Percentiles rank a stretch among this genome's conserved stretches.
phyloP scores from a whole-genome alignment of 2,113 vertebrate species.

The Indicator indicator region DNA sequence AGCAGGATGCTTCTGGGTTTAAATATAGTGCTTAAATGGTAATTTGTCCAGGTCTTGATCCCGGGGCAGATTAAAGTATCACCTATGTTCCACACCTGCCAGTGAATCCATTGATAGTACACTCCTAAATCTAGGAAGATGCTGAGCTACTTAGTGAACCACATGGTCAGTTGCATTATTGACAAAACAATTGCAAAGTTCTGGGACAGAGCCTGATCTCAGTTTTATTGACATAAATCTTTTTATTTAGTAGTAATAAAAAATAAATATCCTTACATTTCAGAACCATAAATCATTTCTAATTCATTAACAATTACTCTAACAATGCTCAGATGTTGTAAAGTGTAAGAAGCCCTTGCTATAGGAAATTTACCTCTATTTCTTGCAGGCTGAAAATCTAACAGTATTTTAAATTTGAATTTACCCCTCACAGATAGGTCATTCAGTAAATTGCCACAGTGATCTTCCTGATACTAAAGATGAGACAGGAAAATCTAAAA shows the following conservation, averaged over 20 bases:
- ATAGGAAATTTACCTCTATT: neutral
- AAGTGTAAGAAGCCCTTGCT: neutral
- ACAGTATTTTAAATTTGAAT: neutral
- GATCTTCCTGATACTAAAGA: neutral
- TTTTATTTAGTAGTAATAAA: neutral
- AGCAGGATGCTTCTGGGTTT: neutral
- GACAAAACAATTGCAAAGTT: neutral
- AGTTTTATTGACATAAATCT: neutral
- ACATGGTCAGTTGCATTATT: neutral
- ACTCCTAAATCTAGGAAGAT: neutral
- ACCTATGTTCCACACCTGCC: neutral
- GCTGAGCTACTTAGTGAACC: neutral
- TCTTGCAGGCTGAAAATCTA: neutral
- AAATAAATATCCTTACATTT: neutral
- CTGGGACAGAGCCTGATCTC: neutral
- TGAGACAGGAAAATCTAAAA: neutral
- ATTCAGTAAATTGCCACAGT: neutral
- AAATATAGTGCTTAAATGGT: neutral
- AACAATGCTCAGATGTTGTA: neutral
- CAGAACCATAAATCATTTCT: neutral
- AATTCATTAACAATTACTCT: neutral
- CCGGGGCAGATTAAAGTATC: neutral
- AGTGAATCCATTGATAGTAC: neutral
- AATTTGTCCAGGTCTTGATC: neutral
- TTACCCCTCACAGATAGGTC: neutral